Evolutionary conservation across 2,113 vertebrate species (phyloP).

Genomic region (Hypanus sabinus): DNA sequence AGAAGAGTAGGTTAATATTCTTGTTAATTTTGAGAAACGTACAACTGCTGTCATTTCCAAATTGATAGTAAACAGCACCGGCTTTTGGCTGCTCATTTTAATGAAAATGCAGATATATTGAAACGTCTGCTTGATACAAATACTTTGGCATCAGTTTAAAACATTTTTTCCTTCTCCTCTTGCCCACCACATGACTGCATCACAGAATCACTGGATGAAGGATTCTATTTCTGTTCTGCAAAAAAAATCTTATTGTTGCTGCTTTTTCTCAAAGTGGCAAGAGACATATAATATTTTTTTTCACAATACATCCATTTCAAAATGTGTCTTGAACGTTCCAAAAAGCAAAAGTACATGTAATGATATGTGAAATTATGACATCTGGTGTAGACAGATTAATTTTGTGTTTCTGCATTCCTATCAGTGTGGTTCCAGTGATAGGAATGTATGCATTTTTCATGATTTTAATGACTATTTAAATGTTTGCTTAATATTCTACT

Average conservation of each 20-base stretch:
- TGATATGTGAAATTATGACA: not conserved
- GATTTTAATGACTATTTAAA: not conserved
- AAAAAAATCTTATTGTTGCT: too few relatives aligned
- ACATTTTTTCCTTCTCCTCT: not conserved
- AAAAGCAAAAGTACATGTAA: not conserved
- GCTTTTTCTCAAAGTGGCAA: not conserved
- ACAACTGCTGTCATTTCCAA: not conserved
- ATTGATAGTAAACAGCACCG: not conserved
- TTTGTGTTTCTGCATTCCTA: not conserved
- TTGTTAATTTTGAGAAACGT: slow-evolving; percentile 12
- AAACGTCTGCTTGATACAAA: slow-evolving; percentile 12
- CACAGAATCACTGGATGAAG: not conserved
- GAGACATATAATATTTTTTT: not conserved
- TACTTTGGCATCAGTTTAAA: not conserved
- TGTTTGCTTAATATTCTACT: not conserved
- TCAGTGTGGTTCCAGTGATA: not conserved
- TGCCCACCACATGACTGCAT: not conserved
- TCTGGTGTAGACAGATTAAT: not conserved
- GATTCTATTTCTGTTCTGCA: not conserved
- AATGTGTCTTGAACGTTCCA: not conserved
- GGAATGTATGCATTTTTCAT: not conserved
- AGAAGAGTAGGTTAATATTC: slow-evolving; percentile 18
- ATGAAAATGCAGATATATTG: slow-evolving; percentile 17
- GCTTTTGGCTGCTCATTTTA: not conserved
- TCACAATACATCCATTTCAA: not conserved